Percentiles rank a stretch among this genome's conserved stretches.
These are phyloP conservation scores for Dendroctonus ponderosae DNA, from an alignment of 1,140 invertebrate genomes.

Conservation along the genomic window DNA sequence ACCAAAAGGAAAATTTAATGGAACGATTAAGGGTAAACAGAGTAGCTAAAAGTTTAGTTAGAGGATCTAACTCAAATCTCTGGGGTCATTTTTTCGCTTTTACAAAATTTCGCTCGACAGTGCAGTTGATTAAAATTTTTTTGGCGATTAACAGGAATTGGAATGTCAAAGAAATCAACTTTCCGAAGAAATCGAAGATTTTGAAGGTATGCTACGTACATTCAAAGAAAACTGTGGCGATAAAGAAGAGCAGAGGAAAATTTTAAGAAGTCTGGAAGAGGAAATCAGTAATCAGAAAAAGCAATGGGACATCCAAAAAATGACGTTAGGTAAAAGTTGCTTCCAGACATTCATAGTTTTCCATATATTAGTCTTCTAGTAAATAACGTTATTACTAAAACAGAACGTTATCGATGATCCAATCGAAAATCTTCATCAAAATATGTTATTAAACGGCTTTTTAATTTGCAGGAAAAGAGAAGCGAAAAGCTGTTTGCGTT, in stretches of 20 bases:
- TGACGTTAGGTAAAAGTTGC: slow-evolving; percentile 29
- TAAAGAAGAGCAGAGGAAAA: slow-evolving; percentile 24
- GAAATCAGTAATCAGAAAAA: slow-evolving; percentile 33
- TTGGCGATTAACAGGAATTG: slow-evolving; percentile 18
- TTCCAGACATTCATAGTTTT: no score
- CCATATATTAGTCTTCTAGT: no score
- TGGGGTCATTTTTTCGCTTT: no score
- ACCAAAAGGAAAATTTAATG: slow-evolving; percentile 32
- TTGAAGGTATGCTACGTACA: slow-evolving; percentile 29
- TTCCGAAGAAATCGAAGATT: slow-evolving; percentile 31
- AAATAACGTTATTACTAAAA: no score
- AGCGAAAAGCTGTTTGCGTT: slow-evolving; percentile 35
- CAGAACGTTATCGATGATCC: no score
- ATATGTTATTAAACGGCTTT: background rate
- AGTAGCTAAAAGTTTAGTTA: slow-evolving; percentile 5
- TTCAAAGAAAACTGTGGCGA: slow-evolving; percentile 21
- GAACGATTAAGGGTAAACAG: slow-evolving; percentile 32
- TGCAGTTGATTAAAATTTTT: no score
- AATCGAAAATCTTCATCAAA: no score
- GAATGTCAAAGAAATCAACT: slow-evolving; percentile 35
- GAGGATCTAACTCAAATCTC: no score
- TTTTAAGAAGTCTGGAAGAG: slow-evolving; percentile 29
- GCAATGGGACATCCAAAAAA: slow-evolving; percentile 35
- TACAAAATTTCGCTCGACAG: no score
- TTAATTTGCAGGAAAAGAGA: slow-evolving; percentile 33